Base-by-base conservation (phyloP, 2,113 vertebrate species). In the Onychostoma macrolepis region DNA sequence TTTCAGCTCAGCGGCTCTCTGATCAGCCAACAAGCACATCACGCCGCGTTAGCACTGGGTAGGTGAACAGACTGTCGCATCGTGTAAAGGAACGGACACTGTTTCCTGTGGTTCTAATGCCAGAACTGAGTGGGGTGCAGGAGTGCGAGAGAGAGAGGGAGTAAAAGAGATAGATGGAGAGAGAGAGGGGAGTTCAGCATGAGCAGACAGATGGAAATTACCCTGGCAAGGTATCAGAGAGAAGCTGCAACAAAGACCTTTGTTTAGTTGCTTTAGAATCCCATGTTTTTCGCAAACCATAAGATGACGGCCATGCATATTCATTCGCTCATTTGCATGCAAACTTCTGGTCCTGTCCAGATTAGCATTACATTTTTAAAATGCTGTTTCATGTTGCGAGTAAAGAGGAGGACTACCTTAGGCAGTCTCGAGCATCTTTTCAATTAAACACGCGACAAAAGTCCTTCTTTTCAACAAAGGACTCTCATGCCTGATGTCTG, bases 171-270 rank as follows among this genome's bases (percentile, higher is more conserved):
- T 24, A 86, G 45, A 89, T 48, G 58, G 38, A 83, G 87, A 86
- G 63, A 69, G 77, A 77, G 58, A 87, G 53, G 86, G 50, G 53
- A 65, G 58, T 86, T 86, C 30, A 58, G 80, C 84, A 58, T 45
- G 89, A 71, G 83, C 86, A 90, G 92, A 92, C 92, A 92, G 92
- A 94, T 94, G 92, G 94, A 93, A 93, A 92, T 93, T 90, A 91
- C 84, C 84, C 90, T 94, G 94, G 94, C 92, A 91, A 80, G 21
- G 78, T 92, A 93, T 93, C 93, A 93, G 89, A 93, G 87, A 43
- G 84, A 92, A 90, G 65, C 89, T 85, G 91, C 92, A 93, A 94
- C 92, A 94, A 92, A 94, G 92, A 90, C 87, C 90, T 90, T 89
- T 91, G 91, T 89, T 85, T 90, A 38, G 82, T 85, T 86, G 83